Base-by-base conservation (phyloP, 2,888 invertebrate genomes). In the Apodemia mormo region DNA sequence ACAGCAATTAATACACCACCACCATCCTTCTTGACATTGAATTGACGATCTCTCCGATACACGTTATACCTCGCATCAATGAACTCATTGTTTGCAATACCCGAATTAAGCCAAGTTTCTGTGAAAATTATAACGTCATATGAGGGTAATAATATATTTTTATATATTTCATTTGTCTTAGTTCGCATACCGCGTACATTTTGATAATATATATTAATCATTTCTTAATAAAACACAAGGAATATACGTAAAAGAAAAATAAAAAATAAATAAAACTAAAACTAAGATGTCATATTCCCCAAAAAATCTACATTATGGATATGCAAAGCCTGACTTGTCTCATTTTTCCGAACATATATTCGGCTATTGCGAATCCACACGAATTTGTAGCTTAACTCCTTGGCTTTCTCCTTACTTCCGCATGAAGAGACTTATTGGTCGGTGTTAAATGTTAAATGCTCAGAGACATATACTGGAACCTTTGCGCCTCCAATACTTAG, bases 181-280 rank as follows among this genome's bases (percentile, higher is more conserved):
- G 71, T 70, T 10, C 71, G 30, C n/a, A 72, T 56, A 9, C 71
- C 72, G 6, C 72, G 71, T 29, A 68, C 56, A 33, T 73, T 72
- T 69, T 73, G 71, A 22, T 72, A 72, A 56, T 69, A 72, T 10
- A 73, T 58, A 58, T 40, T 49, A 6, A 70, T 43, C 43, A 66
- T 45, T 30, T 14, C 49, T 45, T 14, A 8, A 3, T 43, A 49
- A 7, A n/a, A 45, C 49, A 45, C 29, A 2, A 45, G 12, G 9
- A 22, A 5, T 43, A 65, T 12, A 37, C 45, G 29, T 49, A 6
- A 8, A 6, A 54, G 1, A n/a, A n/a, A n/a, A n/a, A n/a, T n/a
- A 54, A 7, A 6, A n/a, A n/a, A n/a, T n/a, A 52, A 0, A 5
- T 6, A n/a, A 52, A 22, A 54, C 22, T 54, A 54, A 8, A 54